Base-by-base conservation (phyloP, 2,888 invertebrate species). In the Agriopis marginaria region DNA sequence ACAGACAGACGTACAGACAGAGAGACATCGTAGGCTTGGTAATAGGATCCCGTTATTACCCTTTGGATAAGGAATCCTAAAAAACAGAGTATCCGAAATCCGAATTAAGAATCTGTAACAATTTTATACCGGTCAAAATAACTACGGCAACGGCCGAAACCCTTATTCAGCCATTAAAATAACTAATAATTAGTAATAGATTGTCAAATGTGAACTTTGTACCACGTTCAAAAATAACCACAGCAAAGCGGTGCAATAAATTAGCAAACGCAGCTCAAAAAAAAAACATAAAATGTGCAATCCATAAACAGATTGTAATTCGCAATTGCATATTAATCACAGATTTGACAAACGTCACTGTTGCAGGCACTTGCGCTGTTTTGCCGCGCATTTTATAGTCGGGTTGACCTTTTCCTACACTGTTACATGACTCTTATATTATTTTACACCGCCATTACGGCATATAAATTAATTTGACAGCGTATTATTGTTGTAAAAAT, bases 311-410 rank as follows among this genome's bases (percentile, higher is more conserved):
- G 12, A 55, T 51, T 59, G n/a, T 12, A 17, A 53, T 47, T 14
- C 11, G 65, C 53, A 60, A 58, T 45, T 61, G 8, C 54, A 53
- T 51, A 63, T 59, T 51, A 68, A 64, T 61, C 17, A 40, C 61
- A 51, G 50, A 61, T 65, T 71, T 70, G 66, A 78, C 65, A 63
- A 78, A 68, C 63, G 71, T 72, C 49, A 72, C 63, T 61, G 60
- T 50, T 68, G 65, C 32, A 23, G 47, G 63, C 73, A 79, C 78
- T 73, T 80, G 55, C 47, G 75, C 23, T 11, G 7, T 78, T 79
- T 77, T 78, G 63, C 58, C 61, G 75, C 76, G 68, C 81, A 70
- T 44, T 63, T 42, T 58, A 53, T 66, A 17, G 59, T 58, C 68
- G 74, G 74, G 70, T 73, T 75, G 66, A 61, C 71, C 74, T 56